phyloP scores from a whole-genome alignment of 1,140 invertebrate species.

The Zaprionus africanus region DNA sequence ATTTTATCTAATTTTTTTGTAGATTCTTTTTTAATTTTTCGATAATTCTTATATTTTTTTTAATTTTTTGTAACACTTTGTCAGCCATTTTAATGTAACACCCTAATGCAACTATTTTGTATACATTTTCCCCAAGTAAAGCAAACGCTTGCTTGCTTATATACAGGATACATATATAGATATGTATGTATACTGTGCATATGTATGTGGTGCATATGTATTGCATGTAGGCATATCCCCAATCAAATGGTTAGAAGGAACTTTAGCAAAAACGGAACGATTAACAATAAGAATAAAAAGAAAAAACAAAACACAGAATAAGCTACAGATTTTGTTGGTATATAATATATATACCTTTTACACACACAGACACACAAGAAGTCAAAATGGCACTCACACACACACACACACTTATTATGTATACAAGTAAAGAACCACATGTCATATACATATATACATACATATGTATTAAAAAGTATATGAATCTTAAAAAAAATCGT shows the following conservation, averaged over 20 bases:
- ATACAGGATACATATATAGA: conserved; percentile 12
- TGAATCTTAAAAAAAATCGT: conserved; percentile 9
- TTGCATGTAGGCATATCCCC: not conserved
- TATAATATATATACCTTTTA: not conserved
- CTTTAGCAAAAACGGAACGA: conserved; percentile 1
- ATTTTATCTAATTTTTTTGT: conserved; percentile 38
- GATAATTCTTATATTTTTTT: conserved; percentile 24
- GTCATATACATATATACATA: conserved; percentile 4
- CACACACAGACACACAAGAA: not conserved
- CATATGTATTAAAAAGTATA: conserved; percentile 8
- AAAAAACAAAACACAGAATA: not conserved
- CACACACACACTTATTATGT: conserved; percentile 2
- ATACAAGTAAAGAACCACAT: not conserved
- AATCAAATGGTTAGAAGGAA: conserved; percentile 2
- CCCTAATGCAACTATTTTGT: not conserved
- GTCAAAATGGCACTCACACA: not conserved
- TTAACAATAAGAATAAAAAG: not conserved
- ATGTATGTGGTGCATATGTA: conserved; percentile 4
- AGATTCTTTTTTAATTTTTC: conserved; percentile 2
- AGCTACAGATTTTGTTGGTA: not conserved
- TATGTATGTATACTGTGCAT: conserved; percentile 6
- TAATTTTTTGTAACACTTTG: conserved; percentile 25
- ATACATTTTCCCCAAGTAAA: conserved; percentile 20
- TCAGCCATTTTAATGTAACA: conserved; percentile 45
- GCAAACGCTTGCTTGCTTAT: conserved; percentile 11